A percentile compares a stretch with the other conserved stretches of the same genome.
phyloP scores from a whole-genome alignment of 2,113 vertebrate genomes.

The Accipiter cooperii region DNA sequence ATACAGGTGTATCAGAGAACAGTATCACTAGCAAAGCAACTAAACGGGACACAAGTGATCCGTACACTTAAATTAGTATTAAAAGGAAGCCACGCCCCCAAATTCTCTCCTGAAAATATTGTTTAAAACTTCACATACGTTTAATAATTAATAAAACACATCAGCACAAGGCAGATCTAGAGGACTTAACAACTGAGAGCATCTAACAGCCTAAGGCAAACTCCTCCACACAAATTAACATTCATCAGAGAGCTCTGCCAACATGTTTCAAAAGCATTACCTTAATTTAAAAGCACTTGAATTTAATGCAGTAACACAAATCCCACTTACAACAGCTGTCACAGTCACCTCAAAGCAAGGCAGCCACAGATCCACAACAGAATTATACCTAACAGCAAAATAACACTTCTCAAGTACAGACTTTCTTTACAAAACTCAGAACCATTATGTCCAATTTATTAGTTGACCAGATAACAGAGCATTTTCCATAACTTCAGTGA shows the following conservation, averaged over 20 bases:
- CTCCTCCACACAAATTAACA: background rate
- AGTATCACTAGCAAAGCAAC: background rate
- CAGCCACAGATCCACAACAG: background rate
- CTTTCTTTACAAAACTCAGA: background rate
- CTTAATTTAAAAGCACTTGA: background rate
- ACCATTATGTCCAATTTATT: background rate
- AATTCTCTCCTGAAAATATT: background rate
- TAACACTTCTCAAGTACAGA: background rate
- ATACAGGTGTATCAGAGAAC: background rate
- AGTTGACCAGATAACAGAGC: background rate
- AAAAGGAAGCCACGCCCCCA: background rate
- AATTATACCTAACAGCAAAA: background rate
- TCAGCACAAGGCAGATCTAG: background rate
- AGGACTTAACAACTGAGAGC: background rate
- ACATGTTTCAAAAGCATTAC: background rate
- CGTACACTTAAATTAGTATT: background rate
- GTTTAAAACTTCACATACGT: background rate
- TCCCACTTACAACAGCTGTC: background rate
- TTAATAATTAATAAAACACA: background rate
- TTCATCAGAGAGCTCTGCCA: background rate
- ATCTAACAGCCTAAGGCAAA: background rate
- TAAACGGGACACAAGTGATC: background rate
- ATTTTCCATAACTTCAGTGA: background rate
- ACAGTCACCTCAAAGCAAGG: background rate
- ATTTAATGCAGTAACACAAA: background rate